Conservation (phyloP, 2,888 invertebrate species). For the Mactromeris polynyma region DNA sequence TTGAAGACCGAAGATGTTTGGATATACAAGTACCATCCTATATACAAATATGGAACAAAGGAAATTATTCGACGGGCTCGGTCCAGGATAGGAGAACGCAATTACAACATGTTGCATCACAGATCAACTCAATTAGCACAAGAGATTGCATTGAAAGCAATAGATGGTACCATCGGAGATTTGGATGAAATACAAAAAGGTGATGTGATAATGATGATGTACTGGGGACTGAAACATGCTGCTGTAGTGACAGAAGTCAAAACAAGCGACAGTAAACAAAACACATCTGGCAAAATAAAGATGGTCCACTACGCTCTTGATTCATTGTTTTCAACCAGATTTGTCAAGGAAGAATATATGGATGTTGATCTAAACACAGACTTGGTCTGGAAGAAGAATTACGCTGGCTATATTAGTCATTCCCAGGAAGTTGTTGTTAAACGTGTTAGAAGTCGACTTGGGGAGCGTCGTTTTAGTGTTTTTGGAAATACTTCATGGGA, state of each 20-base stretch:
- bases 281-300: constrained; percentile 23
- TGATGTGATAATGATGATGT: constrained; percentile 36
- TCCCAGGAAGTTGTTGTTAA: constrained; percentile 37
- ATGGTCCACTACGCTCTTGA: constrained; percentile 49
- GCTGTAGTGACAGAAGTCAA: constrained; percentile 38
- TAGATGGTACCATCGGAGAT: background rate
- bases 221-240: constrained; percentile 47
- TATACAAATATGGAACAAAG: constrained; percentile 32
- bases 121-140: constrained; percentile 38
- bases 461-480: constrained; percentile 34
- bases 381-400: constrained; percentile 24
- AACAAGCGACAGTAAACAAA: constrained; percentile 16
- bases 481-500: constrained; percentile 36
- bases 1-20: constrained; percentile 36
- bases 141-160: constrained; percentile 44
- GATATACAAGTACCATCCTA: constrained; percentile 47
- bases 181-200: constrained; percentile 33
- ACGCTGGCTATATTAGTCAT: constrained; percentile 31
- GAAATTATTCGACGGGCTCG: constrained; percentile 44
- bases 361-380: constrained; percentile 30
- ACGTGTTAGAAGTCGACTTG: constrained; percentile 33
- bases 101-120: constrained; percentile 22
- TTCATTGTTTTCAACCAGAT: constrained; percentile 34
- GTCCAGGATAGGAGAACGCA: constrained; percentile 34
- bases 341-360: constrained; percentile 41